Percentiles rank a stretch among this genome's conserved stretches.
Conservation (phyloP, 2,113 vertebrate genomes). For the Rhadina sibilatrix region DNA sequence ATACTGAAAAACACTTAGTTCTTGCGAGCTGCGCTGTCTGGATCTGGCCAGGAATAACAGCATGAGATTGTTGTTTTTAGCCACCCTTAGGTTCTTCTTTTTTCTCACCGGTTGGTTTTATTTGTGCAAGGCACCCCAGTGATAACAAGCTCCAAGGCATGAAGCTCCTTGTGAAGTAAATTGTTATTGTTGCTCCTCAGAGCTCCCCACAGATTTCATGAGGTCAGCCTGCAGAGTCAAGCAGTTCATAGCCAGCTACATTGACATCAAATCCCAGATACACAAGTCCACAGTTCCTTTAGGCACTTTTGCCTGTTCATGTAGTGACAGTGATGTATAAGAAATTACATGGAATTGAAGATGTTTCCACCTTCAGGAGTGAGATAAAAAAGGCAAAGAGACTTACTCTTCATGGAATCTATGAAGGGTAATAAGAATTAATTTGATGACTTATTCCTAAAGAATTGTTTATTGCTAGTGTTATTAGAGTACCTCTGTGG, state of each 20-base stretch:
- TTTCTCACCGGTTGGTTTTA: neutral
- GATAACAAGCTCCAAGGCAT: neutral
- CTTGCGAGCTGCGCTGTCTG: neutral
- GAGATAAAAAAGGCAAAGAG: neutral
- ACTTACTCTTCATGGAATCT: neutral
- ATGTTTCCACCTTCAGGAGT: neutral
- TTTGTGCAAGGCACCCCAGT: neutral
- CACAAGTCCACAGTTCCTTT: neutral
- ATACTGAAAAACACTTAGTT: neutral
- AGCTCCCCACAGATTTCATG: neutral
- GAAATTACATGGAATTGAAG: neutral
- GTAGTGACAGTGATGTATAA: neutral
- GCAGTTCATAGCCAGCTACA: neutral
- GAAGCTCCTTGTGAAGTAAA: neutral
- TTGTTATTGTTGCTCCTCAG: neutral
- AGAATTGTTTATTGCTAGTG: neutral
- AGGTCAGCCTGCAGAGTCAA: neutral
- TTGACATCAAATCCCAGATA: neutral
- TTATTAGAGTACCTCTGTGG: neutral
- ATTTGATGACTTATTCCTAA: neutral
- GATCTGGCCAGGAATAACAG: neutral
- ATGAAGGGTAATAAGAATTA: neutral
- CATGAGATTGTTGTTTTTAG: neutral
- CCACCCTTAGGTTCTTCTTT: neutral
- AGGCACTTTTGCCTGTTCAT: neutral